phyloP scores from a whole-genome alignment of 2,113 vertebrate genomes.

The Silurus asotus region DNA sequence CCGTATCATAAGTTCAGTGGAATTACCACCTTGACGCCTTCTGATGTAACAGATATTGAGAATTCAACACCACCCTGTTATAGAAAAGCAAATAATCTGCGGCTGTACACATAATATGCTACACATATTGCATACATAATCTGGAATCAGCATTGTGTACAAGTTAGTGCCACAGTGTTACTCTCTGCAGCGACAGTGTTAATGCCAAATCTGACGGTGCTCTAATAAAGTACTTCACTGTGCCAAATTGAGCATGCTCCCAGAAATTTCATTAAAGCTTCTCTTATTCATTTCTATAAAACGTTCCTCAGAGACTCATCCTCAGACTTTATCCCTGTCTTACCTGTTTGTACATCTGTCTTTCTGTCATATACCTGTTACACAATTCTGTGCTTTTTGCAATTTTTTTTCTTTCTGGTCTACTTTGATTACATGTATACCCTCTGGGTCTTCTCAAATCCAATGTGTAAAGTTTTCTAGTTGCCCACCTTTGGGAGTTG shows the following conservation, averaged over 20 bases:
- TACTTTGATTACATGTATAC: neutral
- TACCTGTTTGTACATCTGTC: neutral
- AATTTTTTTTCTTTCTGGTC: neutral
- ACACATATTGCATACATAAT: neutral
- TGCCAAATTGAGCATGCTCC: neutral
- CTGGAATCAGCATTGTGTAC: neutral
- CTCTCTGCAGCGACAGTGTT: neutral
- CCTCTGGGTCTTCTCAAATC: neutral
- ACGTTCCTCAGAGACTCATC: neutral
- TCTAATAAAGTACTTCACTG: neutral
- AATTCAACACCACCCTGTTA: too few species aligned
- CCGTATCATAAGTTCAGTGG: too few species aligned
- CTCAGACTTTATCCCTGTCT: neutral
- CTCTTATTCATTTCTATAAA: neutral
- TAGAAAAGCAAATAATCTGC: too few species aligned
- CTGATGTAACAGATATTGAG: too few species aligned
- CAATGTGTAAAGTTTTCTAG: neutral
- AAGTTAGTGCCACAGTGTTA: neutral
- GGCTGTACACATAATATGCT: too few species aligned
- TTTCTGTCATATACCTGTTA: neutral
- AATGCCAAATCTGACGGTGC: neutral
- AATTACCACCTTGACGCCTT: too few species aligned
- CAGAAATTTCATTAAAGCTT: constrained; percentile 10
- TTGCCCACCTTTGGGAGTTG: neutral
- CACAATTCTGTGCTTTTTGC: neutral